Evolutionary conservation across 2,888 invertebrate genomes (phyloP).

Genomic region (Loripinus fragilis): DNA sequence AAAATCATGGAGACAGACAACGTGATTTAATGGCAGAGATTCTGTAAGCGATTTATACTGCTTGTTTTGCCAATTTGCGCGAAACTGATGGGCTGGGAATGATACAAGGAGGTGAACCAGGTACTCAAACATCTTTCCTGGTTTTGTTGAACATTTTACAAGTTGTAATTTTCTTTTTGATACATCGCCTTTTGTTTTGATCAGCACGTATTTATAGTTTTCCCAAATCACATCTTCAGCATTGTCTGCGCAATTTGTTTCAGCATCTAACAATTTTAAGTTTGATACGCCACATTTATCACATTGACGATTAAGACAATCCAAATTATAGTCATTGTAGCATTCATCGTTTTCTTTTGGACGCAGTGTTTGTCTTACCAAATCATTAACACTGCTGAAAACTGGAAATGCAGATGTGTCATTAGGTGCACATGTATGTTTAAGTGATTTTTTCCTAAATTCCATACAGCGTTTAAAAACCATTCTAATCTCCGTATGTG

Average conservation of each 20-base stretch:
- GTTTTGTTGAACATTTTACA: not conserved
- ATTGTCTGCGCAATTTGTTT: not conserved
- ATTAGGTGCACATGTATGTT: not conserved
- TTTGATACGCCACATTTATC: not conserved
- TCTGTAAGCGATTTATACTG: not conserved
- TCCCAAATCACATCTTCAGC: not conserved
- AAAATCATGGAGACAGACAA: conserved; percentile 13
- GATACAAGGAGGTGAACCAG: not conserved
- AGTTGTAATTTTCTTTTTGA: not conserved
- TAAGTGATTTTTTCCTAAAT: not conserved
- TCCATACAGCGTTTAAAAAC: not conserved
- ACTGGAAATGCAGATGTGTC: too few species aligned
- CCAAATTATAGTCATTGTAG: too few species aligned
- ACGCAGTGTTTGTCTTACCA: not conserved
- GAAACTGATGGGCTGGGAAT: not conserved
- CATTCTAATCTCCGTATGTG: not conserved
- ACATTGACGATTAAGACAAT: not conserved
- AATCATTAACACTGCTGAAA: too few species aligned
- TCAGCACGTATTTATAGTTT: not conserved
- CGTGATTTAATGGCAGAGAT: not conserved
- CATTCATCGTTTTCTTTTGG: not conserved
- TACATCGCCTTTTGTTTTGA: not conserved
- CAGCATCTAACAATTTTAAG: not conserved
- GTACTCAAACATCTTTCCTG: not conserved
- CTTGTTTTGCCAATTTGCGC: not conserved